Evolutionary conservation across 92 coral and sea anemone genomes (phyloP), one percentile per base, ranked within the genome.

Genomic region (Siderastrea radians): DNA sequence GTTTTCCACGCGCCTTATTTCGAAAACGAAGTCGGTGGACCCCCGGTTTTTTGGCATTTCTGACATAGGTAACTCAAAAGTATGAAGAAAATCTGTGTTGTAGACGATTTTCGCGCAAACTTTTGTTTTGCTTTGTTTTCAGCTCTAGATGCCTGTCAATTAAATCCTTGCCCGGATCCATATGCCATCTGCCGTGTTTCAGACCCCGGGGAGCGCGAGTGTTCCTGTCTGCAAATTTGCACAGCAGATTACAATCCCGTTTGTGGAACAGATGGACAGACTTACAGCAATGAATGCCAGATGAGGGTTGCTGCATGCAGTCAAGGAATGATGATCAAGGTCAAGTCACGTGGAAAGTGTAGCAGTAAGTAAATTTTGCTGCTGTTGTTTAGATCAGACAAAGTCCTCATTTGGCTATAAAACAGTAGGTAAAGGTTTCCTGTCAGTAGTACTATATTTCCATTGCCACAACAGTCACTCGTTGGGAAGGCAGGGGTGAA

Each of bases 241-340:
- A 81, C 80, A 6, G 57, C 84, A 38, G 80, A 58, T 46, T 19
- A 73, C 51, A 78, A 26, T 26, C 98, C 98, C 12, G 94, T 95
- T 12, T 95, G 98, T 85, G 98, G 98, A 11, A 79, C 94, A 1
- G 96, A 95, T 64, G 94, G 93, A 13, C 69, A 82, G 67, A 91
- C 90, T 0, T 95, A 95, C 78, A 68, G 80, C 43, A 93, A 82
- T 69, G 92, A 83, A 58, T 95, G 98, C 46, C 67, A 75, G 49
- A 65, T 95, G 90, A 64, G 77, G 58, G 85, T 65, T 66, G 79
- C 88, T 10, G 86, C 92, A 3, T 95, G 98, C 71, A 67, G 69
- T 16, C 83, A 76, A 47, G 78, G 88, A 80, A 84, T 75, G 80
- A 93, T 86, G 78, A 88, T 80, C 38, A 84, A 84, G 62, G 62